A percentile compares a stretch with the other conserved stretches of the same genome.
Conservation (phyloP, 2,113 vertebrate species). For the Rattus rattus region DNA sequence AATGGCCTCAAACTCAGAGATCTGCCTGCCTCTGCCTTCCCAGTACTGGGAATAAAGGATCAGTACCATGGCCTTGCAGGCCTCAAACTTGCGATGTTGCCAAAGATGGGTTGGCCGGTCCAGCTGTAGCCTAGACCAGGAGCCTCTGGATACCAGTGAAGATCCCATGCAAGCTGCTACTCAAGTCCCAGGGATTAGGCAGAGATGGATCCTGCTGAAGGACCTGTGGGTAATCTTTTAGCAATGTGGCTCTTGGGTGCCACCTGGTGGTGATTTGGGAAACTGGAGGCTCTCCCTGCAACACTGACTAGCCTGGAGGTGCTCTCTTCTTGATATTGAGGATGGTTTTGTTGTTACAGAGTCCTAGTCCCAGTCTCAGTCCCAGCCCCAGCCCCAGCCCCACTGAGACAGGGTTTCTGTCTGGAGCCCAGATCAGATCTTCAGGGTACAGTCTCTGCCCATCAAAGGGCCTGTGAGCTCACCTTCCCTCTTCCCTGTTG, state of each 20-base stretch:
- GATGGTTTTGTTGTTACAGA: not conserved
- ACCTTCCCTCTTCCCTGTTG: not conserved
- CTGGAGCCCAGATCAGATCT: not conserved
- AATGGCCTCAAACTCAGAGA: not conserved
- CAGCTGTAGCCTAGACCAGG: not conserved
- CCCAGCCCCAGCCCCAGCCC: not conserved
- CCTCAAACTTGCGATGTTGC: not conserved
- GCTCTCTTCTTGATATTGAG: not conserved
- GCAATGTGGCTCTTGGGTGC: not conserved
- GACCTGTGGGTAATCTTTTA: not conserved
- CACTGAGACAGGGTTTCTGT: not conserved
- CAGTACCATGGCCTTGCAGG: too few relatives aligned
- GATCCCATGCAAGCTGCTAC: not conserved
- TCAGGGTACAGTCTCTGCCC: not conserved
- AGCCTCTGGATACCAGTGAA: not conserved
- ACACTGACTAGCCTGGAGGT: not conserved
- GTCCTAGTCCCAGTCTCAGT: not conserved
- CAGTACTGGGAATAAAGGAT: not conserved
- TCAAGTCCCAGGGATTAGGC: not conserved
- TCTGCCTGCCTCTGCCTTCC: not conserved
- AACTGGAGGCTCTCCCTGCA: not conserved
- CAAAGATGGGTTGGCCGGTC: not conserved
- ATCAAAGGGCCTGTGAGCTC: not conserved
- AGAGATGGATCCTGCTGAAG: not conserved
- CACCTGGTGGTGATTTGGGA: not conserved